Percentiles rank a stretch among this genome's conserved stretches.
phyloP scores from a whole-genome alignment of 1,140 invertebrate species.

The Xylocopa sonorina region DNA sequence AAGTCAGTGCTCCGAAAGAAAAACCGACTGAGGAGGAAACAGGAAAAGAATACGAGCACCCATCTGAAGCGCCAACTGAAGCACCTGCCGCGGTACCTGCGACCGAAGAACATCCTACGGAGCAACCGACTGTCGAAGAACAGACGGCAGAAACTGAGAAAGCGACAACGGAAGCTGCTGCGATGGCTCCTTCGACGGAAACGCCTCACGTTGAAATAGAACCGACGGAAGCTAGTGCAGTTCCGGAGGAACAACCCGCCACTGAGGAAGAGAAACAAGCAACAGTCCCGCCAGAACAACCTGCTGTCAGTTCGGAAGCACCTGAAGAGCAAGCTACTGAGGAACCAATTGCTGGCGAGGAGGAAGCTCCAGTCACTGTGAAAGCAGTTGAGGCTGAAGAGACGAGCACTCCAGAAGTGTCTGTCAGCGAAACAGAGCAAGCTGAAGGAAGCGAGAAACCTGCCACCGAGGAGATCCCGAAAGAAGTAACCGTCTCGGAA shows the following conservation, averaged over 20 bases:
- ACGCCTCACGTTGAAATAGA: conserved; percentile 31
- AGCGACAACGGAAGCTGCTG: neutral
- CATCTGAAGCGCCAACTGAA: neutral
- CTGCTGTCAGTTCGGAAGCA: neutral
- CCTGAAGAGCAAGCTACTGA: conserved; percentile 11
- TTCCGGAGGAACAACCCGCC: conserved; percentile 33
- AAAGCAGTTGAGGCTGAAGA: conserved; percentile 2
- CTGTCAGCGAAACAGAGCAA: neutral
- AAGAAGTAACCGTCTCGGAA: conserved; percentile 38
- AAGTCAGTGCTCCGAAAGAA: conserved; percentile 25
- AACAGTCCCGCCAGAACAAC: conserved; percentile 16
- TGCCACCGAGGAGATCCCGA: conserved; percentile 13
- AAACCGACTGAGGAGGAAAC: conserved; percentile 33
- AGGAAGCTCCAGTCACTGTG: conserved; percentile 4
- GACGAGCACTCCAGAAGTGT: neutral
- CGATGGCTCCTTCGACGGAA: conserved; percentile 37
- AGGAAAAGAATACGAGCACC: neutral
- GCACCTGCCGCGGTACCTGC: neutral
- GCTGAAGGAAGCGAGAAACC: conserved; percentile 33
- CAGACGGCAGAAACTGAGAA: conserved; percentile 16
- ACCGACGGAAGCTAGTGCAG: conserved; percentile 35
- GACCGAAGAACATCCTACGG: neutral
- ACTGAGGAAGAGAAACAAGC: conserved; percentile 19
- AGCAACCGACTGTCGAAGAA: conserved; percentile 13
- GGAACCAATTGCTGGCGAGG: conserved; percentile 31